Evolutionary conservation across 2,888 invertebrate species (phyloP), one percentile per base, ranked within the genome.

Genomic region (Zygaena filipendulae): DNA sequence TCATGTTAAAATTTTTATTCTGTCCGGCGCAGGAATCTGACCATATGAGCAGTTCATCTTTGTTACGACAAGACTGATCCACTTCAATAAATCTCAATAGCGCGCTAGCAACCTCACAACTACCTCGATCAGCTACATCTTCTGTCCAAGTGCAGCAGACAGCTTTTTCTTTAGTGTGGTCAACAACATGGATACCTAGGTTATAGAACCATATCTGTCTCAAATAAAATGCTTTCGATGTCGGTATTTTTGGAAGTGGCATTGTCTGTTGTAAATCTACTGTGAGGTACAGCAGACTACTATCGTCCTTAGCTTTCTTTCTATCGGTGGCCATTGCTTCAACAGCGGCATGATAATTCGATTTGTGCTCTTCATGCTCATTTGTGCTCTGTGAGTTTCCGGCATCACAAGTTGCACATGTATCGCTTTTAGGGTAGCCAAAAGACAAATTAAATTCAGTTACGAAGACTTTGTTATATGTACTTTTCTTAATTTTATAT

Each of bases 401-500:
- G 24, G 41, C 41, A 31, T 39, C 37, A 29, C 37, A 41, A 34
- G 39, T 41, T 7, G 35, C 36, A 34, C 39, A 39, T 9, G 44
- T 45, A 27, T 42, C 42, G 36, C 40, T 40, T 32, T 34, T 39
- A 23, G 42, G 38, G 23, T 37, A 24, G 24, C 41, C 42, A 43
- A 50, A 47, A 30, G 39, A 43, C 11, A 40, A 30, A 33, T 47
- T 45, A 38, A 46, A 46, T 41, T 46, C 33, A 21, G 44, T 45
- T 10, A 36, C 37, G 31, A 47, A 42, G 11, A 45, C 24, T 34
- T 41, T 41, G 33, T 35, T 30, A 27, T 45, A 40, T 14, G 41
- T 32, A 24, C 30, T 23, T 29, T 40, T 36, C 30, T 42, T 45
- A 25, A 42, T 32, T 27, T 36, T 33, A 25, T 30, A 44, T 35